Conservation (phyloP, 2,113 vertebrate species). For the Corydoras maculifer region DNA sequence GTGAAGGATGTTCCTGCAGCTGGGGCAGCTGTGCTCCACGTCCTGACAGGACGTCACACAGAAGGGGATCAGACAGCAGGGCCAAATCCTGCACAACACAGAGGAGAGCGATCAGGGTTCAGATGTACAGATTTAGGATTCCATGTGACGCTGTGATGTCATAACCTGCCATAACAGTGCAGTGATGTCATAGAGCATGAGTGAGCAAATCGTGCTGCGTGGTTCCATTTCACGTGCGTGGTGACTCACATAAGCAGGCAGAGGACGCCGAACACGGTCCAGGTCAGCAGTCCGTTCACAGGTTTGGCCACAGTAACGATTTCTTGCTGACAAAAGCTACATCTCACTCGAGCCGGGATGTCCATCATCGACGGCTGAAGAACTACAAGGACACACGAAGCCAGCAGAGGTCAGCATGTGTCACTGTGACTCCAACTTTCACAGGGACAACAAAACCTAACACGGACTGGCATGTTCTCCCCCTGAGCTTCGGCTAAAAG, state of each 20-base stretch:
- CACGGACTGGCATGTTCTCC: too few relatives aligned
- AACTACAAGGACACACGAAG: conserved; percentile 18
- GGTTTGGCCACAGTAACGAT: conserved; percentile 37
- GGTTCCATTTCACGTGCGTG: background rate
- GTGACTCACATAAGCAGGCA: background rate
- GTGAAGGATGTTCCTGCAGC: conserved; percentile 63
- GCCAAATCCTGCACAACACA: conserved; percentile 64
- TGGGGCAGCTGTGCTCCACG: conserved; percentile 76
- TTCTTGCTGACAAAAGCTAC: conserved; percentile 45
- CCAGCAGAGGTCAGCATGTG: too few relatives aligned
- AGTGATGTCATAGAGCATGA: too few relatives aligned
- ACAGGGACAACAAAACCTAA: too few relatives aligned
- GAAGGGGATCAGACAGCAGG: conserved; percentile 81
- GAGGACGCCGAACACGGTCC: conserved; percentile 40
- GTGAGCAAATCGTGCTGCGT: too few relatives aligned
- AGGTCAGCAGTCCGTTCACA: conserved; percentile 43
- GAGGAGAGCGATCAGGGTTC: too few relatives aligned
- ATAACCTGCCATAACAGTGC: too few relatives aligned
- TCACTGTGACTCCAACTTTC: too few relatives aligned
- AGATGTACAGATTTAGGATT: too few relatives aligned
- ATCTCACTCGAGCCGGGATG: conserved; percentile 43
- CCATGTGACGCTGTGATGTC: too few relatives aligned
- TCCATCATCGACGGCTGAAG: conserved; percentile 9
- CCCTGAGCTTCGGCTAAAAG: too few relatives aligned
- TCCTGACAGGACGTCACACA: conserved; percentile 74